Evolutionary conservation across 2,113 vertebrate genomes (phyloP), one percentile per base, ranked within the genome.

Genomic region (Trochalopteron elliotii): DNA sequence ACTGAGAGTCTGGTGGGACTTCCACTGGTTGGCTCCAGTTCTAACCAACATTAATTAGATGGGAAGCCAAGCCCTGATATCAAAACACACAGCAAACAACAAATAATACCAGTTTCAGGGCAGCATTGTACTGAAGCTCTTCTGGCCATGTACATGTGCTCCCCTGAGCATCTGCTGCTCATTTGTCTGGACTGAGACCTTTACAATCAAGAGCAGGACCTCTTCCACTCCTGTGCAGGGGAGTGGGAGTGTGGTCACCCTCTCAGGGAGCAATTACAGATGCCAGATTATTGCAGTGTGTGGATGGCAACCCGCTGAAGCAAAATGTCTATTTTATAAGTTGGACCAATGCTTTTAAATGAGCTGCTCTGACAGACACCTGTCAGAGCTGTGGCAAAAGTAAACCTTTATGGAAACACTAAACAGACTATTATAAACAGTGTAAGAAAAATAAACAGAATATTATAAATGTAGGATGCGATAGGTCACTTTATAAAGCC

Each of bases 211-310:
- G 55, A 83, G 11, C 2, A 22, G n/a, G 52, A 85, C 60, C 37
- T 77, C 55, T 92, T 83, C 52, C 4, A 5, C 59, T 89, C 57
- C n/a, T 69, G 17, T 65, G 52, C 28, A 9, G n/a, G n/a, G 35
- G 13, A 63, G 22, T 3, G 2, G 7, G 39, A 91, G 24, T 1
- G 1, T 0, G 1, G 71, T 60, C 1, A 0, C 40, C 71, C 94
- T 95, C 65, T 61, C 23, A 60, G 94, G 80, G 77, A 97, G 63
- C 91, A 97, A 85, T 96, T 96, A 95, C 1, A 3, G 37, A 45
- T 53, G 37, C 19, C 63, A 81, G 68, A 82, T 90, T 35, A 89
- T 27, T 91, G 68, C 40, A 70, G 55, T 67, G 59, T 53, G 33
- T 72, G 67, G 28, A 68, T n/a, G 82, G 55, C 40, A 90, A 87